phyloP scores from a whole-genome alignment of 1,140 invertebrate species.

The Telenomus remus region DNA sequence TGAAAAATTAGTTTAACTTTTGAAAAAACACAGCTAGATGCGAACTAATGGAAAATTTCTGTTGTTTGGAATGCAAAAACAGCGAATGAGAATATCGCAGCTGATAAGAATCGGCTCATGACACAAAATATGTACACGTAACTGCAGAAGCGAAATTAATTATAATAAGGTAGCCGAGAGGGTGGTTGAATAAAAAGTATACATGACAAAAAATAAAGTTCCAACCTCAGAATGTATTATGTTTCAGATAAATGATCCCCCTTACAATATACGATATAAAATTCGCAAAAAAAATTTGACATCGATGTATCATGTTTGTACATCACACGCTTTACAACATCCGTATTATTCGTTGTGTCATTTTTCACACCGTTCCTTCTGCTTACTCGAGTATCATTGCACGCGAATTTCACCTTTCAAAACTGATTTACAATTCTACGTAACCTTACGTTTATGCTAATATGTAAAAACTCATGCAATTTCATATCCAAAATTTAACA shows the following conservation, averaged over 20 bases:
- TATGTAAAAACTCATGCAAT: no score
- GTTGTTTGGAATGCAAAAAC: background rate
- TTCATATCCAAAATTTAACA: no score
- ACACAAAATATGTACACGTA: conserved; percentile 20
- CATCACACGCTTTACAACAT: conserved; percentile 39
- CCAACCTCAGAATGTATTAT: conserved; percentile 49
- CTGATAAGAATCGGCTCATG: background rate
- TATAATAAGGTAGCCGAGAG: conserved; percentile 45
- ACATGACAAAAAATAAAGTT: conserved; percentile 30
- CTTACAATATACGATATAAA: conserved; percentile 35
- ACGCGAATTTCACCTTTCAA: background rate
- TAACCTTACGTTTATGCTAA: no score
- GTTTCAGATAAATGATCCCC: conserved; percentile 57
- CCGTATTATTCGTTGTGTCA: conserved; percentile 23
- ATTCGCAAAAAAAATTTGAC: conserved; percentile 38
- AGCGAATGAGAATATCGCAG: background rate
- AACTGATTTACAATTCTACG: no score
- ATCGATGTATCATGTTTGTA: conserved; percentile 49
- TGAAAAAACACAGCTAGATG: no score
- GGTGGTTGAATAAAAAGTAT: conserved; percentile 37
- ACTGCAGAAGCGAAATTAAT: conserved; percentile 42
- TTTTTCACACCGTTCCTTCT: conserved; percentile 21
- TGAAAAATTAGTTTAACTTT: no score
- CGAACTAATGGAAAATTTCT: background rate
- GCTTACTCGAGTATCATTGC: background rate